Percentiles rank a stretch among this genome's conserved stretches.
These are phyloP conservation scores for Ictalurus punctatus DNA, from an alignment of 2,113 vertebrate genomes.

Conservation along the genomic window DNA sequence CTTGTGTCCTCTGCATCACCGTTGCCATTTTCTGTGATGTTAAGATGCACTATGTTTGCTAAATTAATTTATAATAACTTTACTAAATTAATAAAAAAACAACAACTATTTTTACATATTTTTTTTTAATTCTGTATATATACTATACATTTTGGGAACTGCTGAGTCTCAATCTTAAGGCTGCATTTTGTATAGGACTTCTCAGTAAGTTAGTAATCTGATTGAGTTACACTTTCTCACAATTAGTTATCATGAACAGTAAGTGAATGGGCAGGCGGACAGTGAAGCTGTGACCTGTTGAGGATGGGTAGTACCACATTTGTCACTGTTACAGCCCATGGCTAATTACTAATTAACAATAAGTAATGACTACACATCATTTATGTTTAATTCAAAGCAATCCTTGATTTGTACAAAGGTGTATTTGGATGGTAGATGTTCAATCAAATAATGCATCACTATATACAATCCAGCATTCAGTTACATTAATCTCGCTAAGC, in stretches of 20 bases:
- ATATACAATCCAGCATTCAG: not conserved
- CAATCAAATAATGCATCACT: not conserved
- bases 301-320: not conserved
- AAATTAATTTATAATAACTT: too few relatives aligned
- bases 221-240: not conserved
- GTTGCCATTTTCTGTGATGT: not conserved
- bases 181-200: not conserved
- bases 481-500: not conserved
- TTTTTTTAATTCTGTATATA: not conserved
- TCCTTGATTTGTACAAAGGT: not conserved
- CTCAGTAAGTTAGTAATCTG: not conserved
- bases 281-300: not conserved
- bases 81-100: too few relatives aligned
- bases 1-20: not conserved
- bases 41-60: not conserved
- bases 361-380: not conserved
- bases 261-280: not conserved
- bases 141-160: not conserved
- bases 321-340: not conserved
- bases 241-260: not conserved
- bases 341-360: not conserved
- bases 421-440: not conserved
- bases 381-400: not conserved
- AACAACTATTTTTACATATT: not conserved
- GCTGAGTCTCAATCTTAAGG: not conserved